Percentiles rank a stretch among this genome's conserved stretches.
Conservation (phyloP, 2,113 vertebrate genomes). For the Pelusios castaneus region DNA sequence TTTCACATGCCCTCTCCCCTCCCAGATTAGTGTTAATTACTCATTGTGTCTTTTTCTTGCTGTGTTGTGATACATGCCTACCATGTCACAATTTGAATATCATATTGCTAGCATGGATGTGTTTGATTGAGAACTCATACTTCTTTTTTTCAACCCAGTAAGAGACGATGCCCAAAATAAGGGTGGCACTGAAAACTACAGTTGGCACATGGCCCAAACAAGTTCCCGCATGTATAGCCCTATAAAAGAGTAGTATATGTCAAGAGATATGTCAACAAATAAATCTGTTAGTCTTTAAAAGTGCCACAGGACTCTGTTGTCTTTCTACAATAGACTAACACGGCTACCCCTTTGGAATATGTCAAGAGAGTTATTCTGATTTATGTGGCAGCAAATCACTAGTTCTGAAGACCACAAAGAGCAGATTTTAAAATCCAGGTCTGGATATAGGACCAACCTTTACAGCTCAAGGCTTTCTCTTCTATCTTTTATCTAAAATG, state of each 20-base stretch:
- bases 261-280: no score
- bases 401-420: not conserved
- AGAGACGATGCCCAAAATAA: not conserved
- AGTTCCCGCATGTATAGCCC: not conserved
- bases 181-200: not conserved
- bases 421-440: not conserved
- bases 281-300: no score
- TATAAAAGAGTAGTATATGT: not conserved
- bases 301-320: no score
- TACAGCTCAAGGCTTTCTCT: not conserved
- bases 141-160: not conserved
- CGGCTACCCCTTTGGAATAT: no score
- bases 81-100: not conserved
- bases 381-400: not conserved
- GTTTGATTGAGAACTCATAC: not conserved
- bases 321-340: no score
- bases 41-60: not conserved
- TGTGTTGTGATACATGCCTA: not conserved
- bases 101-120: not conserved
- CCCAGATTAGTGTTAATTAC: not conserved
- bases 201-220: not conserved
- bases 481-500: not conserved
- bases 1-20: not conserved
- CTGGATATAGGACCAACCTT: not conserved
- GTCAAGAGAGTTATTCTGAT: not conserved